Evolutionary conservation across 2,888 invertebrate genomes (phyloP), one percentile per base, ranked within the genome.

Genomic region (Barypeithes pellucidus): DNA sequence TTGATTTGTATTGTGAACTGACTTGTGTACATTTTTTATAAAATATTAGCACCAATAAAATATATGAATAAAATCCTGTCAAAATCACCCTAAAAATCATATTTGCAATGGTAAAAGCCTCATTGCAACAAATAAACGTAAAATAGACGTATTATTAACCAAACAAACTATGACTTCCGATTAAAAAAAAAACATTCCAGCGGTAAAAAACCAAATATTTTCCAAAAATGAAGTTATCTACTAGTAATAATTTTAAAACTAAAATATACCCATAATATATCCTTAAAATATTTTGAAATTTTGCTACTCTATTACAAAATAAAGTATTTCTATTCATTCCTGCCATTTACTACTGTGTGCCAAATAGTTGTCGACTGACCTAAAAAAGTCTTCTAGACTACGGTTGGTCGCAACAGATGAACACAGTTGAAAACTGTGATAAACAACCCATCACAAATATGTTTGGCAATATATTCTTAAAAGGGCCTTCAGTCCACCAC

Each of bases 371-470:
- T 57, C 8, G 11, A 57, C 29, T 14, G 29, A 24, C 36, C 57
- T 57, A 9, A 43, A 8, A 16, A 61, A 61, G 4, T 61, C 61
- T 39, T 61, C 41, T 18, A 61, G 22, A 18, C 36, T 36, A 3
- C 43, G 14, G 12, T 11, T 60, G 36, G 33, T n/a, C 2, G 61
- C 41, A 61, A 18, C 41, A 14, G 61, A 61, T 9, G 39, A 18
- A 41, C 41, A 61, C 16, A 61, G 20, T 2, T 39, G 61, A 20
- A 61, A 61, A 16, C 36, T 36, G 12, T 61, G 61, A 22, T 41
- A 61, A 3, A 61, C 61, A 61, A 18, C 61, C 41, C 41, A 61
- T 16, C 29, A 63, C 45, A 47, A 63, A 63, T 20, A 43, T 36
- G 22, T 63, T 45, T 22, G 63, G 63, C 11, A 45, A 16, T 1